phyloP scores from a whole-genome alignment of 2,113 vertebrate genomes.

The Seriola quinqueradiata region DNA sequence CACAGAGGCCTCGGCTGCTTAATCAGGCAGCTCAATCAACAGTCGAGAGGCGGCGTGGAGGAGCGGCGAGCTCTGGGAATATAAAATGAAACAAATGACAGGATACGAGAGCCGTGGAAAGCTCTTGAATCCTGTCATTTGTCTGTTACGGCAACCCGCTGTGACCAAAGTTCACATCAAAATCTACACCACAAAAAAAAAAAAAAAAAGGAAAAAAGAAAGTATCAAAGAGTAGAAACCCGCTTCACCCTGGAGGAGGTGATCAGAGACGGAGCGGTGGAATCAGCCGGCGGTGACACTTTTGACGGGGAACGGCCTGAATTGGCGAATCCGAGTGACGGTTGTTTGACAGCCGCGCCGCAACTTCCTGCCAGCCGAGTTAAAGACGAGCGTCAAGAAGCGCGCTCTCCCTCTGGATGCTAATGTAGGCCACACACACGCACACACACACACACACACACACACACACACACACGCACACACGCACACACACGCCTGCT shows the following conservation, averaged over 20 bases:
- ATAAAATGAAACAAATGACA: not conserved
- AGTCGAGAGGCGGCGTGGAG: not conserved
- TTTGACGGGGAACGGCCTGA: slow-evolving; percentile 55
- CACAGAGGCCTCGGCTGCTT: slow-evolving; percentile 22
- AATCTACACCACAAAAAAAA: not conserved
- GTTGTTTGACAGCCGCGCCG: slow-evolving; percentile 51
- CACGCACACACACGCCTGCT: not conserved
- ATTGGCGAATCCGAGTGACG: slow-evolving; percentile 19
- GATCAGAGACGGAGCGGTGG: slow-evolving; percentile 30
- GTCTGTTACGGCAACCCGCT: not conserved
- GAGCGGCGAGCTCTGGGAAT: not conserved
- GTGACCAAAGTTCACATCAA: slow-evolving; percentile 23
- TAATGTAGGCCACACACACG: slow-evolving; percentile 39
- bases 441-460: too few relatives aligned
- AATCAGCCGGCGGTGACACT: slow-evolving; percentile 52
- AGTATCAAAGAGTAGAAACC: slow-evolving; percentile 4
- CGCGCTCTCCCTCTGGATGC: slow-evolving; percentile 26
- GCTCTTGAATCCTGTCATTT: slow-evolving; percentile 21
- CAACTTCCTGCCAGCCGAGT: slow-evolving; percentile 52
- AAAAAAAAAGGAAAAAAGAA: too few relatives aligned
- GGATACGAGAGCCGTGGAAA: not conserved
- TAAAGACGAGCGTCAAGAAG: slow-evolving; percentile 48
- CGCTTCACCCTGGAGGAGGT: slow-evolving; percentile 9
- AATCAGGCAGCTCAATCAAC: slow-evolving; percentile 37
- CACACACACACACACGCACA: too few relatives aligned